Evolutionary conservation across 2,113 vertebrate species (phyloP), one percentile per base, ranked within the genome.

Genomic region (Cichladusa arquata): DNA sequence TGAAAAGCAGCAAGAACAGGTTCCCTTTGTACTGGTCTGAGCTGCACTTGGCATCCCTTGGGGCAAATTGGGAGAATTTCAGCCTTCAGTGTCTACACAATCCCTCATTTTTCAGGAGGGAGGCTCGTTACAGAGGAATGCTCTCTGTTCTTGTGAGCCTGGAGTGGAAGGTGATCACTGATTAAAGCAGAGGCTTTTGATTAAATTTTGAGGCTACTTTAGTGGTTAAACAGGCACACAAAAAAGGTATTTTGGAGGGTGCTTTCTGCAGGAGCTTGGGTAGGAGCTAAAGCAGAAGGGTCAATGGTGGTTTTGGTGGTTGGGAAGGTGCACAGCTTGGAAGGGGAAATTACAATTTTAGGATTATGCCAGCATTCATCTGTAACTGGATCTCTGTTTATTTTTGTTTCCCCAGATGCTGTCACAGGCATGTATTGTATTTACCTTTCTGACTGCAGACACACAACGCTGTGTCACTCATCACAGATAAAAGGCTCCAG

Each of bases 1-100:
- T 95, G 93, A 91, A 97, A 97, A 94, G 94, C 86, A 94, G 76
- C 58, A 57, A 94, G 95, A 97, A 97, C 94, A 96, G 95, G 96
- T 96, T 97, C 91, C 87, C 94, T 96, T 97, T 97, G 96, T 96
- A 82, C 86, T 95, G 85, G 51, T 54, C 71, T 45, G 90, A 76
- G 81, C 87, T 80, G 5, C 92, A 73, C 96, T 95, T 97, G 96
- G 96, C 95, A 96, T 95, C 96, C 93, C 94, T 70, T 81, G 93
- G 94, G 94, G 94, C 95, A 91, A 87, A 91, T 1, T 71, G 91
- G 89, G 94, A 76, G 91, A 84, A 69, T 95, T 96, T 97, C 95
- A 95, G 91, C 94, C 89, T 66, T 57, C 91, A 2, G 13, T 50
- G 78, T 85, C 93, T 72, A 77, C 91, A 97, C 95, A 97, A 90